Conservation (phyloP, 2,113 vertebrate genomes). For the Labeo catla region DNA sequence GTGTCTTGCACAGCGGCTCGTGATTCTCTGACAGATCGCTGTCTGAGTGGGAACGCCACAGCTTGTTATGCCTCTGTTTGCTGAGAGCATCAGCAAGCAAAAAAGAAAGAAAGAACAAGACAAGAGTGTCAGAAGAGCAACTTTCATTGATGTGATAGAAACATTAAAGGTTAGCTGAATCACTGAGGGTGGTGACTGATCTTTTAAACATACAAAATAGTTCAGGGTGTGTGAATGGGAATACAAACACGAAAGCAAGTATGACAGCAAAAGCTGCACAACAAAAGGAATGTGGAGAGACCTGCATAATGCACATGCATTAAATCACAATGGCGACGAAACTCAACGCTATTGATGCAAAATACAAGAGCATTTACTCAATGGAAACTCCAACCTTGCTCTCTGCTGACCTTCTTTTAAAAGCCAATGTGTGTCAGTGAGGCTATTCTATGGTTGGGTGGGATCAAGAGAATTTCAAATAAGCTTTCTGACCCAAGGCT, state of each 20-base stretch:
- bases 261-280: conserved; percentile 19
- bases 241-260: conserved; percentile 18
- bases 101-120: conserved; percentile 5
- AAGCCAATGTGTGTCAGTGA: neutral
- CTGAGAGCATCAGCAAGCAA: conserved; percentile 69
- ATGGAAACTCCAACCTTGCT: neutral
- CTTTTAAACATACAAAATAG: neutral
- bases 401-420: neutral
- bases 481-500: neutral
- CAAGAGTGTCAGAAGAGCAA: neutral
- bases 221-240: conserved; percentile 7
- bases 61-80: conserved; percentile 96
- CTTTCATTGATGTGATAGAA: neutral
- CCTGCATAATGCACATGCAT: neutral
- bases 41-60: conserved; percentile 96
- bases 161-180: neutral
- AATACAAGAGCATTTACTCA: conserved; percentile 28
- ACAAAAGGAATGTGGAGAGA: conserved; percentile 43
- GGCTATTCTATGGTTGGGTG: conserved; percentile 15
- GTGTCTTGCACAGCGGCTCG: conserved; percentile 71
- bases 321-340: neutral
- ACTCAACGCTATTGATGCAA: neutral
- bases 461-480: neutral
- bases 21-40: conserved; percentile 90
- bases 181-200: neutral